These are phyloP conservation scores for Neolamprologus variostigma DNA, from an alignment of 2,113 vertebrate species.

Conservation along the genomic window DNA sequence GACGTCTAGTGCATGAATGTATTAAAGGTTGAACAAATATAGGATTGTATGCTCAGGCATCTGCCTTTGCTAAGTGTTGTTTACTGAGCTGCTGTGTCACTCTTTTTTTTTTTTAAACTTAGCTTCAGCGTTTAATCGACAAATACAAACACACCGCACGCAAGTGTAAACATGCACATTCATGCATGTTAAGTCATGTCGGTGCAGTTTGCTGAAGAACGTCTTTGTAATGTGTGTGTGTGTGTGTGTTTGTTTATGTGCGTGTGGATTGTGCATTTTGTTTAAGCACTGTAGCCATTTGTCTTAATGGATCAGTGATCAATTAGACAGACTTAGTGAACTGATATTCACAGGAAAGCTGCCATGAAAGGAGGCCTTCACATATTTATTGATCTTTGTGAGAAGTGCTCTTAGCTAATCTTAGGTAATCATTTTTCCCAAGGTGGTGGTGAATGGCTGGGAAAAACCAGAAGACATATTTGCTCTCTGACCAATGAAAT, in stretches of 20 bases:
- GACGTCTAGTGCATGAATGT: neutral
- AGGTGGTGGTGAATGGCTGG: neutral
- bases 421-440: neutral
- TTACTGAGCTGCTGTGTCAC: neutral
- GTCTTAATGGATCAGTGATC: neutral
- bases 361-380: neutral
- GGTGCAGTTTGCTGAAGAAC: neutral
- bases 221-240: neutral
- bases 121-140: neutral
- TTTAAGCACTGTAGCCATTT: neutral
- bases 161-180: neutral
- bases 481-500: neutral
- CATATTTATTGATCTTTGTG: conserved; percentile 19
- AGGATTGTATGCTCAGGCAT: neutral
- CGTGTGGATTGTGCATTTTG: neutral
- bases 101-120: neutral
- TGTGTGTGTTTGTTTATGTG: neutral
- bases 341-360: conserved; percentile 27
- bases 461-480: neutral
- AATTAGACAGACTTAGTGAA: neutral
- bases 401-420: neutral
- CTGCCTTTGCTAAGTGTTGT: neutral
- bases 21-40: neutral
- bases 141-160: neutral
- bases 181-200: neutral